Evolutionary conservation across 2,113 vertebrate genomes (phyloP).

Genomic region (Campylorhamphus procurvoides): DNA sequence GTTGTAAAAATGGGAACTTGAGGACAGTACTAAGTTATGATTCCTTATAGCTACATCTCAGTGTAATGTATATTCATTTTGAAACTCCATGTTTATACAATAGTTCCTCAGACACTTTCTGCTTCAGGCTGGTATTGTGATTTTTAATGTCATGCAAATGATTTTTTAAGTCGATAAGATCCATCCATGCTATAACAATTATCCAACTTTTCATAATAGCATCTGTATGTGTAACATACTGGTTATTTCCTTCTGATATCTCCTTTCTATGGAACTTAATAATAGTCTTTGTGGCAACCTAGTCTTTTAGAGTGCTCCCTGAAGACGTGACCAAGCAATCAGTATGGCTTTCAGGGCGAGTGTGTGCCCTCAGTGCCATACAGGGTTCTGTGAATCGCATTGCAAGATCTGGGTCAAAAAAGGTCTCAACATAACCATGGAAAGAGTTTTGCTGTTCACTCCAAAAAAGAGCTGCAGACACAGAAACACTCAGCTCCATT

Average conservation of each 20-base stretch:
- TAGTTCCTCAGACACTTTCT: not conserved
- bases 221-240: not conserved
- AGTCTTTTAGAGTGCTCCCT: not conserved
- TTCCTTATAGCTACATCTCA: not conserved
- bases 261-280: not conserved
- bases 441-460: not conserved
- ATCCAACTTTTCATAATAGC: not conserved
- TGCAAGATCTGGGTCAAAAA: not conserved
- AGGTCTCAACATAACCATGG: not conserved
- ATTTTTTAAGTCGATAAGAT: not conserved
- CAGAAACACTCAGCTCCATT: not conserved
- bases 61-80: not conserved
- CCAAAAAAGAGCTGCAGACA: not conserved
- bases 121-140: not conserved
- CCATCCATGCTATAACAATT: not conserved
- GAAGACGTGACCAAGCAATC: not conserved
- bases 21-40: not conserved
- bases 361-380: accelerated
- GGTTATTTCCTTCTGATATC: not conserved
- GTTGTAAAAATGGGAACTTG: not conserved
- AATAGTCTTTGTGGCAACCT: not conserved
- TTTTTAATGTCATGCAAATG: not conserved
- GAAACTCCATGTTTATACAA: not conserved
- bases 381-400: not conserved
- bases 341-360: not conserved